A percentile compares a stretch with the other conserved stretches of the same genome.
Evolutionary conservation across 2,113 vertebrate species (phyloP).

Genomic region (Regulus satrapa): DNA sequence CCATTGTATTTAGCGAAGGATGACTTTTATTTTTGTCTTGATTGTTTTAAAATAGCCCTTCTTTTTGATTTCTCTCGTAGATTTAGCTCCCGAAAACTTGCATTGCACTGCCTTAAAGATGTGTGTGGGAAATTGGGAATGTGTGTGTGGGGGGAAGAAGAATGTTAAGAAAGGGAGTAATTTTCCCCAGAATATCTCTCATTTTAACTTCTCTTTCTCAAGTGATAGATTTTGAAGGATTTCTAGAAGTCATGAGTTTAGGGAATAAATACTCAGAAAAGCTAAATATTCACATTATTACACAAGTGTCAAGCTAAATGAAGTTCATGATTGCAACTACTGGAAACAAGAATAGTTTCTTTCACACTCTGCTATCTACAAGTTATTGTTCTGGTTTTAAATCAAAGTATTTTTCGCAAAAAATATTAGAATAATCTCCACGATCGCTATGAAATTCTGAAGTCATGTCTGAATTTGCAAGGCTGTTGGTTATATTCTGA

Average conservation of each 20-base stretch:
- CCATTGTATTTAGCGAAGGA: background rate
- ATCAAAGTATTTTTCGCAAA: background rate
- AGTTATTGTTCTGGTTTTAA: background rate
- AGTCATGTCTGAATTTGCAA: background rate
- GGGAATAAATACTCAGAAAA: slow-evolving; percentile 25
- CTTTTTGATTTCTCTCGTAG: background rate
- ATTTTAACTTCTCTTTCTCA: background rate
- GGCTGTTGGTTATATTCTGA: background rate
- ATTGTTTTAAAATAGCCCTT: background rate
- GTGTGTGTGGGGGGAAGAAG: slow-evolving; percentile 18
- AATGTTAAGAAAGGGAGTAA: slow-evolving; percentile 41
- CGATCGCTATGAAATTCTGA: background rate
- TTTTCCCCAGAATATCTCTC: slow-evolving; percentile 49
- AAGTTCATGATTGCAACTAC: background rate
- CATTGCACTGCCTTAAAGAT: slow-evolving; percentile 14
- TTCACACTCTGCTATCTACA: background rate
- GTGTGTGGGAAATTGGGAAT: slow-evolving; percentile 29
- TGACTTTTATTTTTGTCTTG: slow-evolving; percentile 5
- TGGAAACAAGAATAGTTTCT: background rate
- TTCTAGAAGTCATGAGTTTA: slow-evolving; percentile 35
- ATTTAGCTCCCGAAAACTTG: slow-evolving; percentile 11
- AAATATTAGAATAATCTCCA: background rate
- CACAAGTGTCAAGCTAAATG: slow-evolving; percentile 6
- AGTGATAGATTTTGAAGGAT: slow-evolving; percentile 17
- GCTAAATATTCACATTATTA: slow-evolving; percentile 31